Evolutionary conservation across 2,797 vertebrate genomes (phyloP), one percentile per base, ranked within the genome.

Genomic region (Enteromius mattozi): DNA sequence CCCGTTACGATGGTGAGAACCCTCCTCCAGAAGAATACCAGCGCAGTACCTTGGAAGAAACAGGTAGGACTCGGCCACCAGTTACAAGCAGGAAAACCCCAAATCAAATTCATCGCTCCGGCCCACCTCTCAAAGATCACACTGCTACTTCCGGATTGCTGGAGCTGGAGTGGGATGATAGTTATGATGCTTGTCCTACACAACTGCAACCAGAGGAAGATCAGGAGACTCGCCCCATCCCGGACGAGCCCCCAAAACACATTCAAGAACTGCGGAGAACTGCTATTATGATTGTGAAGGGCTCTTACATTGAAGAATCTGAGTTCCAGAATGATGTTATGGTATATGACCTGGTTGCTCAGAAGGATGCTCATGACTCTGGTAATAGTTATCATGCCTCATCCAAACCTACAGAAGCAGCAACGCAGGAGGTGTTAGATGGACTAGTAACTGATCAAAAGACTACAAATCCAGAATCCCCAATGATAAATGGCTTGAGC

Each of bases 121-220:
- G 42, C 61, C 65, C 49, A 49, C 51, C 77, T 14, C 33, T 66
- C 17, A 82, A 35, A 24, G 70, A 80, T 3, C 63, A 63, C 56
- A 30, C 45, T 40, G 35, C 69, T 4, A 78, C 79, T 45, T 47
- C 88, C 74, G 63, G 49, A 75, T 96, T 95, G 78, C 80, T 95
- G n/a, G 98, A 99, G 78, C 93, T 99, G 87, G 98, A 99, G 92
- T 99, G 98, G 98, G 98, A 99, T 9, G 96, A 99, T 54, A 99
- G 96, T 87, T 99, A 98, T 0, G 98, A 99, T 30, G 97, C 96
- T 0, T 93, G 94, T 66, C 91, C 93, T 0, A 93, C 96, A 2
- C 96, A 96, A 91, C 93, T 94, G 12, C 92, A 94, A 51, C 92
- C 91, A 0, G 91, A 93, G 0, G 21, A 71, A 49, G 90, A 95